These are phyloP conservation scores for Procambarus clarkii DNA, from an alignment of 1,140 invertebrate species.

Conservation along the genomic window DNA sequence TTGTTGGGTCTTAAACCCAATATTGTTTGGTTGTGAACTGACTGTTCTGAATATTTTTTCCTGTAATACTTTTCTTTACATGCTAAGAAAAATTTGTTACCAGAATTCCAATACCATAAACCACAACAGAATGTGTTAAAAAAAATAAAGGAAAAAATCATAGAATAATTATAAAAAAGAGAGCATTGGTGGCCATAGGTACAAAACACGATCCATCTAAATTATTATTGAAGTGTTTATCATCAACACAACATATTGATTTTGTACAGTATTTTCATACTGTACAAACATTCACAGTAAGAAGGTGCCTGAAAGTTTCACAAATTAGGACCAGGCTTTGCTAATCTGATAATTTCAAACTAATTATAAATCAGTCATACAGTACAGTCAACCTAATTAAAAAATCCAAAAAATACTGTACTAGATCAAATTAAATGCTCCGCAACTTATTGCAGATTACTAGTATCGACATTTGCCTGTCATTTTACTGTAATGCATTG, in stretches of 20 bases:
- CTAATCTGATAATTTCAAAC: not conserved
- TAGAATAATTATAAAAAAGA: not conserved
- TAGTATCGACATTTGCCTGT: not conserved
- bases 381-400: not conserved
- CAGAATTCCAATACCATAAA: too few species aligned
- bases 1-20: too few species aligned
- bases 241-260: not conserved
- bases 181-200: constrained; percentile 8
- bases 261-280: not conserved
- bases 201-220: not conserved
- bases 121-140: too few species aligned
- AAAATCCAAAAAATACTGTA: not conserved
- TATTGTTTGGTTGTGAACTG: too few species aligned
- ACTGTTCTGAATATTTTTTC: too few species aligned
- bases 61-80: too few species aligned
- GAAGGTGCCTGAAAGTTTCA: not conserved
- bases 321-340: not conserved
- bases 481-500: not conserved
- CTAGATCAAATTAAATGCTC: not conserved
- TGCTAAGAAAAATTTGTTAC: too few species aligned
- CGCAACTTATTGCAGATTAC: too few species aligned
- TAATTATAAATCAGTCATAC: not conserved
- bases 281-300: not conserved
- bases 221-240: not conserved
- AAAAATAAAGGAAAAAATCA: not conserved